phyloP scores from a whole-genome alignment of 2,888 invertebrate genomes.

The Tiliacea aurago region DNA sequence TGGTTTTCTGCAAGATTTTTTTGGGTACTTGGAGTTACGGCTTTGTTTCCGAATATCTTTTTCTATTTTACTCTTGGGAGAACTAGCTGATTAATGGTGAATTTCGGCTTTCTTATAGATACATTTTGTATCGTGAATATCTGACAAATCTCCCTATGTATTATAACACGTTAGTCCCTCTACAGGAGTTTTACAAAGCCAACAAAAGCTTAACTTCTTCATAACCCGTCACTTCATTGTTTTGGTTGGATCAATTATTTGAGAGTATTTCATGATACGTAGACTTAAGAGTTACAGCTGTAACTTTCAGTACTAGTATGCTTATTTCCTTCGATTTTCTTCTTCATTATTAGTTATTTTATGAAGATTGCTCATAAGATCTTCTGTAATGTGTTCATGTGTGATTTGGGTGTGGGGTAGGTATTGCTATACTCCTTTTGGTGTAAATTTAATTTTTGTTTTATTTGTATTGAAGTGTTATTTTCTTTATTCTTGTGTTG shows the following conservation, averaged over 20 bases:
- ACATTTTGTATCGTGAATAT: not conserved
- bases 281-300: not conserved
- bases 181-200: not conserved
- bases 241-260: not conserved
- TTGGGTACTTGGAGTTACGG: not conserved
- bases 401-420: not conserved
- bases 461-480: not conserved
- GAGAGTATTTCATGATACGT: not conserved
- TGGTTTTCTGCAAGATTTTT: slow-evolving; percentile 16
- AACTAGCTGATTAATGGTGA: not conserved
- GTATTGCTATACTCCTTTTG: not conserved
- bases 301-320: not conserved
- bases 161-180: no score
- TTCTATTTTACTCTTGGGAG: not conserved
- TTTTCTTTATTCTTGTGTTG: not conserved
- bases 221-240: not conserved
- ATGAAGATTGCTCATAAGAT: not conserved
- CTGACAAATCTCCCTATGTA: not conserved
- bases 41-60: not conserved
- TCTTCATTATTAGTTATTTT: not conserved
- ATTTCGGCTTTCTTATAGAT: not conserved
- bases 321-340: not conserved
- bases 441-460: not conserved
- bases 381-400: not conserved
- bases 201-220: not conserved